Conservation (phyloP, 2,797 vertebrate genomes). For the Huso huso region DNA sequence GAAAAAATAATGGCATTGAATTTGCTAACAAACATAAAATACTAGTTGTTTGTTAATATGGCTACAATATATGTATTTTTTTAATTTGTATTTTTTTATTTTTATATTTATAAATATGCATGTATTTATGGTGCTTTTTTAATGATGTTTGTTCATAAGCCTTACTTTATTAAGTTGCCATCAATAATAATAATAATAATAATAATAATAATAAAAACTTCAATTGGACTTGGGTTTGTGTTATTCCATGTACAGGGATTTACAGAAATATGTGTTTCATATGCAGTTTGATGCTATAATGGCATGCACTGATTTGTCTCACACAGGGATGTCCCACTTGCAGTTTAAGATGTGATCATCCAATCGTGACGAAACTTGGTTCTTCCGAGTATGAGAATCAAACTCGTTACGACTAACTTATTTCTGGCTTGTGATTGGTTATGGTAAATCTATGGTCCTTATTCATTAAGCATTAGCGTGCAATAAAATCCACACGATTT, state of each 20-base stretch:
- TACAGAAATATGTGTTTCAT: neutral
- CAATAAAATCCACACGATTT: too few relatives aligned
- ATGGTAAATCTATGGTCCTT: too few relatives aligned
- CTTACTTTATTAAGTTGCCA: constrained; percentile 76
- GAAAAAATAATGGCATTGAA: too few relatives aligned
- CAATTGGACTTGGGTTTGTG: constrained; percentile 18
- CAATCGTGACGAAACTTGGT: too few relatives aligned
- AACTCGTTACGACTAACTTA: neutral
- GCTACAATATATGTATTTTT: constrained; percentile 56
- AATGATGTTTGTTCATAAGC: constrained; percentile 71
- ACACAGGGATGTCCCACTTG: too few relatives aligned
- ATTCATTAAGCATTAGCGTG: too few relatives aligned
- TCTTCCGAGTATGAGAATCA: neutral
- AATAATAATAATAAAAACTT: constrained; percentile 47
- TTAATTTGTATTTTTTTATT: constrained; percentile 58
- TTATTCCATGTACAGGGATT: neutral
- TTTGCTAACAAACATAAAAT: constrained; percentile 26
- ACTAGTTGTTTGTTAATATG: constrained; percentile 43
- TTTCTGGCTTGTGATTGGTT: too few relatives aligned
- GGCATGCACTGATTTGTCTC: too few relatives aligned
- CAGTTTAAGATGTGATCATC: neutral
- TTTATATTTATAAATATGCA: constrained; percentile 65
- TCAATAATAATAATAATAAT: constrained; percentile 34
- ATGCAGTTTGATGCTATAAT: neutral
- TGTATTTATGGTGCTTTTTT: constrained; percentile 74